phyloP scores from a whole-genome alignment of 2,888 invertebrate species.

The Formica aserva region DNA sequence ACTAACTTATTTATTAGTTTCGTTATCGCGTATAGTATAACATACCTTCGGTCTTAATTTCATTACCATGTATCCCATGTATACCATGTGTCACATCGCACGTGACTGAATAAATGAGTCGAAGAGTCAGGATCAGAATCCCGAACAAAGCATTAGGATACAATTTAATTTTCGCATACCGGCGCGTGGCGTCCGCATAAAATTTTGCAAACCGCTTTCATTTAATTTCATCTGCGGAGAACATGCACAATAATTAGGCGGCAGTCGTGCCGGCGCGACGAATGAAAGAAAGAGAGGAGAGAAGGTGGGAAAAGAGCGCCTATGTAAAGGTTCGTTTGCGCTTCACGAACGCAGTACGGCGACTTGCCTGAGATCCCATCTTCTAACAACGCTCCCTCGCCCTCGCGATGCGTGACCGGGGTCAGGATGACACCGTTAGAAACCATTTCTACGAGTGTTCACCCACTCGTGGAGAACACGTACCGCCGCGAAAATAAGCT shows the following conservation, averaged over 20 bases:
- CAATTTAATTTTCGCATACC: slow-evolving; percentile 32
- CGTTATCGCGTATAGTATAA: neutral
- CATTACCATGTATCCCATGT: neutral
- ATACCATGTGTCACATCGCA: neutral
- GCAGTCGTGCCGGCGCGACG: slow-evolving; percentile 36
- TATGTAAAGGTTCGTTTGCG: slow-evolving; percentile 70
- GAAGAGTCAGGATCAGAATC: neutral
- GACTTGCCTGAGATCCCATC: slow-evolving; percentile 69
- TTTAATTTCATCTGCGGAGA: slow-evolving; percentile 55
- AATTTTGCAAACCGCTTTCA: slow-evolving; percentile 26
- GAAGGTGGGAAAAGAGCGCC: neutral
- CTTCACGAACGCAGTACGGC: slow-evolving; percentile 57
- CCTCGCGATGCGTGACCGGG: slow-evolving; percentile 79
- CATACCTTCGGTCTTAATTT: neutral
- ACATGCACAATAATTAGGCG: slow-evolving; percentile 67
- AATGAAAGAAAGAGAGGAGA: slow-evolving; percentile 35
- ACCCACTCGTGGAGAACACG: slow-evolving; percentile 74
- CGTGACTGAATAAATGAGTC: neutral
- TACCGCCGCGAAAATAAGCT: slow-evolving; percentile 75
- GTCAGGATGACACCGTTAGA: slow-evolving; percentile 80
- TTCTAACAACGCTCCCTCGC: slow-evolving; percentile 60
- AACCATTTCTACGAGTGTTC: slow-evolving; percentile 73
- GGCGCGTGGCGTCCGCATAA: slow-evolving; percentile 3
- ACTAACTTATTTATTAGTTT: neutral
- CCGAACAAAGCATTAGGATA: neutral